phyloP scores from a whole-genome alignment of 2,797 vertebrate species.

The Acestrorhynchus altus region DNA sequence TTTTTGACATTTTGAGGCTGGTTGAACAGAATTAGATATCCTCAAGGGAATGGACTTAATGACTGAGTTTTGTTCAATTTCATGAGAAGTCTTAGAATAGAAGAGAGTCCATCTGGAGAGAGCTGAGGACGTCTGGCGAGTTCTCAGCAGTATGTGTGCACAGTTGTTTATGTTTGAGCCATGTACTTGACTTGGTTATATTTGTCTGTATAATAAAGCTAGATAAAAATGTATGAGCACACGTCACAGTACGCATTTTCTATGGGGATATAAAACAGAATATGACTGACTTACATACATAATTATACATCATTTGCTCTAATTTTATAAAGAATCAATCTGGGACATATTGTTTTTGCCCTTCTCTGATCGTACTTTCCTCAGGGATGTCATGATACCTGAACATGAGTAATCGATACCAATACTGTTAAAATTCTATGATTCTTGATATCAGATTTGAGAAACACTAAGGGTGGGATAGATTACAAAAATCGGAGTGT shows the following conservation, averaged over 20 bases:
- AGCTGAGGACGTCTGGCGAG: conserved; percentile 18
- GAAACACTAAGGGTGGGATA: too few species aligned
- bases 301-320: too few species aligned
- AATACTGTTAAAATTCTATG: too few species aligned
- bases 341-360: too few species aligned
- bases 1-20: conserved; percentile 23
- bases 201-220: conserved; percentile 1
- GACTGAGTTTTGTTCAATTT: conserved; percentile 18
- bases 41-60: conserved; percentile 18
- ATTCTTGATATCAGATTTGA: too few species aligned
- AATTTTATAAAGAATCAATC: too few species aligned
- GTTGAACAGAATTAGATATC: conserved; percentile 7
- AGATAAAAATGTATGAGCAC: neutral
- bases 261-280: too few species aligned
- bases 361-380: too few species aligned
- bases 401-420: too few species aligned
- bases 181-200: conserved; percentile 18
- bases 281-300: too few species aligned
- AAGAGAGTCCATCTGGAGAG: conserved; percentile 39
- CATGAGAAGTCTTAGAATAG: conserved; percentile 25
- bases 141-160: conserved; percentile 8
- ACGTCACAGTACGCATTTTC: neutral
- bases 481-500: too few species aligned
- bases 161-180: neutral
- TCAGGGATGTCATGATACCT: too few species aligned